Conservation (phyloP, 2,113 vertebrate genomes). For the Cryptotis parvus region DNA sequence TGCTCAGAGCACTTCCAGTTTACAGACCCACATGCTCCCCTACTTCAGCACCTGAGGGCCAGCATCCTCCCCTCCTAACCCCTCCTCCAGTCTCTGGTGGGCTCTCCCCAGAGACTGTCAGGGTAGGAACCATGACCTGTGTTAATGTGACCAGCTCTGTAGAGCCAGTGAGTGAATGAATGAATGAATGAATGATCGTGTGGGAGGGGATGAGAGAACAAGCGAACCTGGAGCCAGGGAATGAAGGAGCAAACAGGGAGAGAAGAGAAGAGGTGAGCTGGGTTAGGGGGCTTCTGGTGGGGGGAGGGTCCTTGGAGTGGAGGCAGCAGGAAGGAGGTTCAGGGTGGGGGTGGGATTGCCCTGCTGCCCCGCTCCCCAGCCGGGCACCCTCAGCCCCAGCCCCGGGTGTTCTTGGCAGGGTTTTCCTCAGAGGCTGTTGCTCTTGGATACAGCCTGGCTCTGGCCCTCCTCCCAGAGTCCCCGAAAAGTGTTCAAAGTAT, state of each 20-base stretch:
- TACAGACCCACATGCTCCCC: too few species aligned
- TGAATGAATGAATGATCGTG: not conserved
- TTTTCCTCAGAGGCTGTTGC: conserved; percentile 79
- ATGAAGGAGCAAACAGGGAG: not conserved
- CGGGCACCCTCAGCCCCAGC: not conserved
- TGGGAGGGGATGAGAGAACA: not conserved
- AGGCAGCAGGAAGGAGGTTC: too few species aligned
- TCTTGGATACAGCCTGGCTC: conserved; percentile 85
- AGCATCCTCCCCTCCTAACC: not conserved
- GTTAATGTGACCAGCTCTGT: not conserved
- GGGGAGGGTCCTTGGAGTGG: not conserved
- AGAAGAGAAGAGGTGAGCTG: not conserved
- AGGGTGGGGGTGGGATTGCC: too few species aligned
- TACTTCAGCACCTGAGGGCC: too few species aligned
- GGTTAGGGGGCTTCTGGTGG: not conserved
- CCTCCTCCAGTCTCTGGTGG: too few species aligned
- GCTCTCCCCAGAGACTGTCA: not conserved
- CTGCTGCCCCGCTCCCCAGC: too few species aligned
- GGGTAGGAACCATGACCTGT: not conserved
- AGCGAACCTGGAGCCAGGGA: not conserved
- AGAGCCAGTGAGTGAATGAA: not conserved
- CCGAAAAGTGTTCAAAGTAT: conserved; percentile 86
- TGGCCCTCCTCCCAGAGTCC: conserved; percentile 82
- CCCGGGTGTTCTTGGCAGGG: conserved; percentile 81
- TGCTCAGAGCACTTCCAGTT: too few species aligned